Evolutionary conservation across 2,888 invertebrate genomes (phyloP), one percentile per base, ranked within the genome.

Genomic region (Cheiracanthium punctorium): DNA sequence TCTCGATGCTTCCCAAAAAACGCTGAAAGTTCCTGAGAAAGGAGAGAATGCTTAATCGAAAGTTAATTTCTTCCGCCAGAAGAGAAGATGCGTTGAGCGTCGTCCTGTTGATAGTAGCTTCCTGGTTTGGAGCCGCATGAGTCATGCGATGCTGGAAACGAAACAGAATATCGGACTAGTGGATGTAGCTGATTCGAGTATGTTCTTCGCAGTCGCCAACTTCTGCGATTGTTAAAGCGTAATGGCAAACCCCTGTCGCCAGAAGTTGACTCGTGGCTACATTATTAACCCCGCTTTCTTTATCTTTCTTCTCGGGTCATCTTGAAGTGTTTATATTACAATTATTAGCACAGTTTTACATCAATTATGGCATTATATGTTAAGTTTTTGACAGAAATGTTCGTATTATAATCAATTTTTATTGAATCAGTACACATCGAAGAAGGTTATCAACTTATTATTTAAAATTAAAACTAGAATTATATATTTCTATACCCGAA

Each of bases 131-230:
- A 20, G 20, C 32, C 29, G 69, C 30, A 41, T 82, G 82, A 82
- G 70, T 82, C 82, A 82, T 69, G 24, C 75, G 29, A 4, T n/a
- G 33, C 24, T 77, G n/a, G 7, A 48, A 71, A 72, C 7, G 24
- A 48, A 20, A 72, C 70, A 65, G 77, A 58, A 58, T 72, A 76
- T 77, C 30, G 71, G 76, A 72, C 71, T 24, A 58, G 48, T 33
- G 32, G 43, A 52, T 48, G 84, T 76, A 79, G 73, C 72, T 65
- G 72, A 52, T 43, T 43, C 52, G 69, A 74, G 74, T 52, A 81
- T 32, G 75, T 76, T 20, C 4, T 2, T 58, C 58, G 1, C 4
- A 12, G 58, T 5, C 24, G 58, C 58, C 58, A 58, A 58, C 2
- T n/a, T 24, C 17, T n/a, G 58, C 58, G 58, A 58, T 58, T 24